Percentiles rank a stretch among this genome's conserved stretches.
These are phyloP conservation scores for Cerastis rubricosa DNA, from an alignment of 2,888 invertebrate species.

Conservation along the genomic window DNA sequence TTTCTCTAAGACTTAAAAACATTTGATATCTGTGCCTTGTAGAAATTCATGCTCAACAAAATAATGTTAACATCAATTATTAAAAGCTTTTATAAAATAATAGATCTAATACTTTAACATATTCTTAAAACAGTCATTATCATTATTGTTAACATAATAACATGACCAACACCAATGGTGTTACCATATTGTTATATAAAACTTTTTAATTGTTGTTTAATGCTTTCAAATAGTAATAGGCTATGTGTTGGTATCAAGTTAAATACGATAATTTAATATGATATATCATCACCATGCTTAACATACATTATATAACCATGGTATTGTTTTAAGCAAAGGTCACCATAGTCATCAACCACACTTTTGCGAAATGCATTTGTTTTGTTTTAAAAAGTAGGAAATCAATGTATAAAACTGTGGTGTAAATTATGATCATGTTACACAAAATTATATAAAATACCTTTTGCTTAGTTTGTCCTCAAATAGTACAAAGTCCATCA, in stretches of 20 bases:
- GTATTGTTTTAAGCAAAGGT: background rate
- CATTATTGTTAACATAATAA: background rate
- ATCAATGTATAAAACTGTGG: background rate
- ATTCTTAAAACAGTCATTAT: background rate
- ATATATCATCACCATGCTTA: background rate
- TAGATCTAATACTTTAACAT: background rate
- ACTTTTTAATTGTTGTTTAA: background rate
- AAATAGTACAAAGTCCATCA: background rate
- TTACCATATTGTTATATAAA: background rate
- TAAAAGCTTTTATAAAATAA: too few relatives aligned
- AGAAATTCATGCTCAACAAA: background rate
- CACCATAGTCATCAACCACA: background rate
- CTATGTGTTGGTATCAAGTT: background rate
- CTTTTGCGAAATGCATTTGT: background rate
- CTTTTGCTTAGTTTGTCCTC: background rate
- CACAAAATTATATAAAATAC: slow-evolving; percentile 2
- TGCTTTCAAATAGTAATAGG: background rate
- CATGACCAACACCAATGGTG: background rate
- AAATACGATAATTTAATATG: too few relatives aligned
- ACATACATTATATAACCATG: background rate
- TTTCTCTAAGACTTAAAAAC: background rate
- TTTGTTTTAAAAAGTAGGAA: background rate
- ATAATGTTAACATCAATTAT: background rate
- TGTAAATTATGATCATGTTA: background rate
- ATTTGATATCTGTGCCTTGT: background rate